Base-by-base conservation (phyloP, 2,113 vertebrate genomes). In the Regulus satrapa region DNA sequence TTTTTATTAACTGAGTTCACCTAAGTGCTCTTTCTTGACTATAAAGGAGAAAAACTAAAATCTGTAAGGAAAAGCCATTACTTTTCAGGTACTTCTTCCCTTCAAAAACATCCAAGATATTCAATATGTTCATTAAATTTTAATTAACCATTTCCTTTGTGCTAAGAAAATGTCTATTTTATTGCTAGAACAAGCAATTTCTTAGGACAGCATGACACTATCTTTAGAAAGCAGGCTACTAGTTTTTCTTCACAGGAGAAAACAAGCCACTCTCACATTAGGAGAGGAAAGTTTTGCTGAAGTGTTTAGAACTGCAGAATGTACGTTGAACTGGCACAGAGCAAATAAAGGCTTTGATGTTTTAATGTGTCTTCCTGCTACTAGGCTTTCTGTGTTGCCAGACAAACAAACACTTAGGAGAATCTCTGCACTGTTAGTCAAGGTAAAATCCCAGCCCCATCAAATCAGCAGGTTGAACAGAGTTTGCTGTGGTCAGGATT, bases 331-430 rank as follows among this genome's bases (percentile, higher is more conserved):
- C 48, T 64, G n/a, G 54, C 34, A 79, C 54, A 76, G 66, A 85
- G 58, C 48, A 93, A 95, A 85, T 76, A 58, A 76, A 80, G 38
- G 16, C 75, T 94, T 93, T 88, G 75, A 86, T 85, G 41, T 83
- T 81, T 83, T 67, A 81, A 61, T 73, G 36, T 20, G 14, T 84
- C 13, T 43, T 88, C 77, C 58, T 76, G 24, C n/a, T 83, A 41
- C 28, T 12, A 32, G 62, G 24, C 38, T 24, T 36, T 83, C 34
- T 61, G 31, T 46, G 62, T 28, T 69, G 23, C 34, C 63, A 92
- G 67, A n/a, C 23, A 74, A 82, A 90, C 61, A 1, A 28, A 85
- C 16, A 21, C 43, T 68, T 21, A 16, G 31, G 49, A 88, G 46
- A 73, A 43, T 58, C 36, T 89, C 34, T 64, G n/a, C 43, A n/a